Evolutionary conservation across 2,113 vertebrate species (phyloP).

Genomic region (Chaetorhynchus papuensis): DNA sequence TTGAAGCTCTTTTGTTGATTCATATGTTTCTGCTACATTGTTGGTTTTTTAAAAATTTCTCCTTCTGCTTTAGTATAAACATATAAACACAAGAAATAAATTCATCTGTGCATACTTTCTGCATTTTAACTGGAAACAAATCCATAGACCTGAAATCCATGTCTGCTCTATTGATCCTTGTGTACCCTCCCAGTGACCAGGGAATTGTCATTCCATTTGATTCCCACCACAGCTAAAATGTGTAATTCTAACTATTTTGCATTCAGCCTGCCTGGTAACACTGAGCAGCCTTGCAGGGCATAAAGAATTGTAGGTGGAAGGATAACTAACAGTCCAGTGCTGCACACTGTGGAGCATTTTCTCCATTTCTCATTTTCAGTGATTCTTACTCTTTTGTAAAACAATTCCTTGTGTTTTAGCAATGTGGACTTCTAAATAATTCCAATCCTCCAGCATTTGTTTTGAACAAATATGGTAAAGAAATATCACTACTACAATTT

Average conservation of each 20-base stretch:
- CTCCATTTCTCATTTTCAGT: background rate
- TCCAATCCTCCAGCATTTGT: background rate
- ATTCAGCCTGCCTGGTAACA: background rate
- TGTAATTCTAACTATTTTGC: background rate
- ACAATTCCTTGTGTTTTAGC: background rate
- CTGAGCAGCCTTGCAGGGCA: background rate
- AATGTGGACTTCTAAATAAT: background rate
- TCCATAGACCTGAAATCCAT: background rate
- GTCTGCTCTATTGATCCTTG: background rate
- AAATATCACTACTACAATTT: background rate
- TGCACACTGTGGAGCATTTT: background rate
- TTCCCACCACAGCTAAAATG: background rate
- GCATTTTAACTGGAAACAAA: background rate
- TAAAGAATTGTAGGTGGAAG: background rate
- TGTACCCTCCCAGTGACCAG: background rate
- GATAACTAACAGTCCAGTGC: background rate
- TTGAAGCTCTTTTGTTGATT: background rate
- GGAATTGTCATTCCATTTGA: background rate
- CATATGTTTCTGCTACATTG: background rate
- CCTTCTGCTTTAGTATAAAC: background rate
- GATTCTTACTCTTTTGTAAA: background rate
- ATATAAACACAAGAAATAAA: background rate
- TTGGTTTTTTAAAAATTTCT: background rate
- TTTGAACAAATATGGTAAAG: background rate
- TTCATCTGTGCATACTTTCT: background rate